Percentiles rank a stretch among this genome's conserved stretches.
Conservation (phyloP, 2,888 invertebrate genomes). For the Phyllotreta cruciferae region DNA sequence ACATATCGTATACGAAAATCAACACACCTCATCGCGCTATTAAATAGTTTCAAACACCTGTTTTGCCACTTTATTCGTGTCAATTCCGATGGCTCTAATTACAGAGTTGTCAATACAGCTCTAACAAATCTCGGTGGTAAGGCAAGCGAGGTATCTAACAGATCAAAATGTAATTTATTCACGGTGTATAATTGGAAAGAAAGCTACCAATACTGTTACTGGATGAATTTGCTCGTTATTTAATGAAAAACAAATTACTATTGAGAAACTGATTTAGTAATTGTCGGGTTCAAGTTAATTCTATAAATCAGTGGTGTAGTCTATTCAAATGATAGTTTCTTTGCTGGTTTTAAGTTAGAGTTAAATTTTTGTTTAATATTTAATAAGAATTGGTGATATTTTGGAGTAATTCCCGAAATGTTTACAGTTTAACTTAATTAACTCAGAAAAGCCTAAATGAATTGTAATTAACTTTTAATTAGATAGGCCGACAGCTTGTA, state of each 20-base stretch:
- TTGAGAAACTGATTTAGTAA: conserved; percentile 15
- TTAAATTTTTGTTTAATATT: too few species aligned
- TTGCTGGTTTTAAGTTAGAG: too few species aligned
- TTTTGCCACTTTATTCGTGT: conserved; percentile 16
- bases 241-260: conserved; percentile 18
- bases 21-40: neutral
- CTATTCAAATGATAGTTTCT: neutral
- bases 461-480: too few species aligned
- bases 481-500: neutral
- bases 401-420: too few species aligned
- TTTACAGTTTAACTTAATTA: too few species aligned
- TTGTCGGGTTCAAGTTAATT: conserved; percentile 4
- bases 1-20: too few species aligned
- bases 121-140: neutral
- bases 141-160: conserved; percentile 4
- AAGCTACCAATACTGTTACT: conserved; percentile 9
- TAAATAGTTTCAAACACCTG: conserved; percentile 18
- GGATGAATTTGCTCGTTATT: conserved; percentile 1
- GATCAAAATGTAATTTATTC: conserved; percentile 13
- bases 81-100: conserved; percentile 13
- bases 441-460: too few species aligned
- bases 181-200: conserved; percentile 10
- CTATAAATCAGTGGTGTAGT: neutral
- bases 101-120: conserved; percentile 5
- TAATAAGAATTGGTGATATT: too few species aligned